These are phyloP conservation scores for Canis aureus DNA, from an alignment of 2,113 vertebrate genomes.

Conservation along the genomic window DNA sequence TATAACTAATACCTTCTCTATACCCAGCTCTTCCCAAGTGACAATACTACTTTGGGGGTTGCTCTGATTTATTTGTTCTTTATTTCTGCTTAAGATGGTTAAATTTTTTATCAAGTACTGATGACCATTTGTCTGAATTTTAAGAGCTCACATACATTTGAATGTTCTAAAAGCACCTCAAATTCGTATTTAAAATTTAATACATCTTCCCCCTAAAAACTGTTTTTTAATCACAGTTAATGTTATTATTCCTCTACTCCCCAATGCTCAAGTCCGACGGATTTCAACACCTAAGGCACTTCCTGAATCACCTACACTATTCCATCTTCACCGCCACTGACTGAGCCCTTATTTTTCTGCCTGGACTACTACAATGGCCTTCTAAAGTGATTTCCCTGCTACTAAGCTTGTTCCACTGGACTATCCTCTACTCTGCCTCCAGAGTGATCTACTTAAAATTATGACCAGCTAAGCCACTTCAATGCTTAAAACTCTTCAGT, in stretches of 20 bases:
- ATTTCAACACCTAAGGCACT: neutral
- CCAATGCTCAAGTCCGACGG: neutral
- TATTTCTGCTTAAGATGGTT: neutral
- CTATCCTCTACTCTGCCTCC: neutral
- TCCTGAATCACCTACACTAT: neutral
- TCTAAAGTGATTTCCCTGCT: neutral
- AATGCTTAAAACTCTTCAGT: neutral
- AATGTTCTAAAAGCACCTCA: neutral
- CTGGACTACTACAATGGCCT: neutral
- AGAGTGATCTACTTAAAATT: neutral
- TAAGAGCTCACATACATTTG: neutral
- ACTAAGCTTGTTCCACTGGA: neutral
- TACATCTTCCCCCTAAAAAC: neutral
- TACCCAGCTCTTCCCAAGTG: too few species aligned
- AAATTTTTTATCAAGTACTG: slow-evolving; percentile 4
- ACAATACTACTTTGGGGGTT: neutral
- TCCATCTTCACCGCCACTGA: neutral
- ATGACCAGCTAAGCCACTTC: neutral
- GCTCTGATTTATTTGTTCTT: neutral
- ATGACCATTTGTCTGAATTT: slow-evolving; percentile 16
- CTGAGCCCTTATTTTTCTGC: neutral
- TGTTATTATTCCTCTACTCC: neutral
- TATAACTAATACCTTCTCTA: too few species aligned
- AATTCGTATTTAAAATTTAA: neutral
- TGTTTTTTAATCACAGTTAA: neutral